These are phyloP conservation scores for Marcusenius ussheri DNA, from an alignment of 2,113 vertebrate species.

Conservation along the genomic window DNA sequence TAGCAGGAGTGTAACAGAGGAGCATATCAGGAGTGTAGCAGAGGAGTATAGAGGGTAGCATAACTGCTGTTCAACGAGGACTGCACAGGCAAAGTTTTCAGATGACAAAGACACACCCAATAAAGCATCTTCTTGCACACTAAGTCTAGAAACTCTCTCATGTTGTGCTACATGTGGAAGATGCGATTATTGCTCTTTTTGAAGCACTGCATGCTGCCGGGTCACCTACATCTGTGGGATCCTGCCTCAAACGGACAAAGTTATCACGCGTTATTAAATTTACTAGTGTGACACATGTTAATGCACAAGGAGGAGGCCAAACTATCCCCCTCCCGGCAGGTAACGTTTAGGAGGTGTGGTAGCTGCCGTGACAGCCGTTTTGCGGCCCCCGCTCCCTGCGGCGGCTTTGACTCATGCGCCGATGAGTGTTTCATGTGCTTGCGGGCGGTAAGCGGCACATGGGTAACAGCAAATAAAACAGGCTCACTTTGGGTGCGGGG, in stretches of 20 bases:
- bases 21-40: background rate
- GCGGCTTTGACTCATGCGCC: background rate
- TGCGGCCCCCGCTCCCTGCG: background rate
- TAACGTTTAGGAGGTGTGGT: background rate
- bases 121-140: background rate
- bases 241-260: background rate
- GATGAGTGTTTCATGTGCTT: background rate
- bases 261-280: background rate
- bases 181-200: background rate
- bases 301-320: background rate
- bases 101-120: background rate
- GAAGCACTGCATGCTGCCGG: background rate
- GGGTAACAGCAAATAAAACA: background rate
- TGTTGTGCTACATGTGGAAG: background rate
- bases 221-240: background rate
- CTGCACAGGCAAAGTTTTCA: background rate
- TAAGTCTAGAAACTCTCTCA: background rate
- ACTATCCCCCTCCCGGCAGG: background rate
- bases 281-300: background rate
- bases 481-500: background rate
- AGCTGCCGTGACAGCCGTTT: background rate
- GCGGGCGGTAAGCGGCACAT: background rate
- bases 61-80: background rate
- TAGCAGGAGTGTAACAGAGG: no score
- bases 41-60: background rate